phyloP scores from a whole-genome alignment of 2,797 vertebrate genomes.

The Darevskia mixta region DNA sequence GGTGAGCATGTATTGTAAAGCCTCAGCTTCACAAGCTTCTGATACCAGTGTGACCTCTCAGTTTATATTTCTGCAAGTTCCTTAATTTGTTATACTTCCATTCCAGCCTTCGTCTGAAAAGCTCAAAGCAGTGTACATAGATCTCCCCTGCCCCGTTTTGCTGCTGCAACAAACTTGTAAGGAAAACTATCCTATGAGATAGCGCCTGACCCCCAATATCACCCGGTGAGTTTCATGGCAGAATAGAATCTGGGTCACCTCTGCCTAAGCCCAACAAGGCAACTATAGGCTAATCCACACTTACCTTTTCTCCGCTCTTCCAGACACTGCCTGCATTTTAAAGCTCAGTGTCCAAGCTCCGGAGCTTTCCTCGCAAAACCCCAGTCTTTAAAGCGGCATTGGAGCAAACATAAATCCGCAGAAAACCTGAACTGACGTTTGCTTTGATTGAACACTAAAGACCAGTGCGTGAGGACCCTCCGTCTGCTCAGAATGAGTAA shows the following conservation, averaged over 20 bases:
- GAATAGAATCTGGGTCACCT: not conserved
- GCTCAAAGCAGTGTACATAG: too few relatives aligned
- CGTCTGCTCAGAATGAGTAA: too few relatives aligned
- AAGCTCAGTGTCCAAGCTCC: too few relatives aligned
- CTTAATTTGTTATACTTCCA: slow-evolving; percentile 1
- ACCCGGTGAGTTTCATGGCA: not conserved
- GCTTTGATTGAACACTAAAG: too few relatives aligned
- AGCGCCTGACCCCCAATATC: not conserved
- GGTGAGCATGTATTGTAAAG: slow-evolving; percentile 20
- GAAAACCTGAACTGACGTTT: too few relatives aligned
- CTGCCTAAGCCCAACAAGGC: not conserved
- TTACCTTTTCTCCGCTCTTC: too few relatives aligned
- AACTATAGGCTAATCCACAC: too few relatives aligned
- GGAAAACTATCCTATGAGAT: not conserved
- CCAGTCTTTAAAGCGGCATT: too few relatives aligned
- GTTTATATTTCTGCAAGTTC: not conserved
- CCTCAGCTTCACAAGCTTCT: slow-evolving; percentile 17
- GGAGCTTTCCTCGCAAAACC: too few relatives aligned
- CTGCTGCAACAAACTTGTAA: not conserved
- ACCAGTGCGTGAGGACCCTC: too few relatives aligned
- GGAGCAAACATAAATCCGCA: too few relatives aligned
- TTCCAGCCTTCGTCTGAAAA: not conserved
- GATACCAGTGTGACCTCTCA: slow-evolving; percentile 15
- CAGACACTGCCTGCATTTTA: too few relatives aligned
- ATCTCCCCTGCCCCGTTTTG: not conserved